These are phyloP conservation scores for Chaitophorus viminalis DNA, from an alignment of 2,888 invertebrate species.

Conservation along the genomic window DNA sequence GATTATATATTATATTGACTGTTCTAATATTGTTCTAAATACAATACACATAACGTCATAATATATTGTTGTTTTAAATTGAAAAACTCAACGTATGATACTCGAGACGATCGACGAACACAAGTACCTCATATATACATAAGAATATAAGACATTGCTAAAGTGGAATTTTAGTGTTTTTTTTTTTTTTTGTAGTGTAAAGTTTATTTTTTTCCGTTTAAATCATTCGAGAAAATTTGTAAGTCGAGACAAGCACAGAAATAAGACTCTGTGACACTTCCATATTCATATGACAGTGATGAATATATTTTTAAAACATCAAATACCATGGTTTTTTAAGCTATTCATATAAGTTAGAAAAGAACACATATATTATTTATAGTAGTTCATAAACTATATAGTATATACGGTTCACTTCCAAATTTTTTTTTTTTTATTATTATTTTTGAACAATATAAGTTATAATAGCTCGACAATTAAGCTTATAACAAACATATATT, in stretches of 20 bases:
- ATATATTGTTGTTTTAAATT: neutral
- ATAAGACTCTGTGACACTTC: constrained; percentile 17
- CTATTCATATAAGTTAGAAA: too few relatives aligned
- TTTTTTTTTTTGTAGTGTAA: neutral
- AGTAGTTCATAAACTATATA: too few relatives aligned
- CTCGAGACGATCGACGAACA: too few relatives aligned
- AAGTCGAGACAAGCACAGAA: neutral
- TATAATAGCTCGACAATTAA: too few relatives aligned
- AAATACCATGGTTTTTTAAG: neutral
- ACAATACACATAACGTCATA: neutral
- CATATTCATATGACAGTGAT: neutral
- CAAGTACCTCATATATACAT: neutral
- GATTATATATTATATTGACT: neutral
- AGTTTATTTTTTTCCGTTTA: neutral
- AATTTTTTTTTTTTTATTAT: too few relatives aligned
- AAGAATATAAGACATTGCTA: neutral
- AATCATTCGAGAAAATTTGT: neutral
- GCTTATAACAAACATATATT: too few relatives aligned
- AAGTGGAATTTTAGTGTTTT: neutral
- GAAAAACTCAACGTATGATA: too few relatives aligned
- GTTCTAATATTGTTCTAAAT: neutral
- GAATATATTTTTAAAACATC: constrained; percentile 29
- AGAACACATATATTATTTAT: too few relatives aligned
- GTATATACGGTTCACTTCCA: too few relatives aligned
- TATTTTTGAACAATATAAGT: too few relatives aligned